Conservation (phyloP, 2,113 vertebrate species). For the Hucho hucho region DNA sequence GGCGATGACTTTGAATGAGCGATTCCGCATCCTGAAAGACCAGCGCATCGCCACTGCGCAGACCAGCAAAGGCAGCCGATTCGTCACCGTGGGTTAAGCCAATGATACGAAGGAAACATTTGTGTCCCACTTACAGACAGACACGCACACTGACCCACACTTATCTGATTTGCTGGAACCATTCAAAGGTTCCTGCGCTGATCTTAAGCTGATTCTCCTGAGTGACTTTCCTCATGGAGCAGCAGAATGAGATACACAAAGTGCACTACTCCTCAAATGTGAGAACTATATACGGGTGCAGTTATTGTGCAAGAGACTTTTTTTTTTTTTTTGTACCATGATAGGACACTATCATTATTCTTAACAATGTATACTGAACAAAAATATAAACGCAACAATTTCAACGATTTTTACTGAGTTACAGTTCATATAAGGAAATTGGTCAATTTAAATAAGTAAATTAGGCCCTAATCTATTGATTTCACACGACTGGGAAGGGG, state of each 20-base stretch:
- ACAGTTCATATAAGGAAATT: too few species aligned
- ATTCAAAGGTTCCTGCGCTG: constrained; percentile 1
- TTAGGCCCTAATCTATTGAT: too few species aligned
- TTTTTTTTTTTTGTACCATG: constrained; percentile 4
- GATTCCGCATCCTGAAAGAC: constrained; percentile 93
- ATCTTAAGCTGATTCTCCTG: constrained; percentile 4
- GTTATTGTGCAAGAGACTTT: constrained; percentile 11
- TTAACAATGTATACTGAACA: not conserved
- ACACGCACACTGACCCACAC: constrained; percentile 12
- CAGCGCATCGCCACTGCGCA: constrained; percentile 75
- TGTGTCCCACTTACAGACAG: constrained; percentile 14
- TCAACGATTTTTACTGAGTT: too few species aligned
- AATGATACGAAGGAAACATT: constrained; percentile 18
- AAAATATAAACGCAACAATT: too few species aligned
- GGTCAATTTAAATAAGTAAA: too few species aligned
- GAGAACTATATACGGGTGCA: constrained; percentile 1
- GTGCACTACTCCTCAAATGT: constrained; percentile 8
- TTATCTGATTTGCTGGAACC: too few species aligned
- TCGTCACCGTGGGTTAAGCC: constrained; percentile 90
- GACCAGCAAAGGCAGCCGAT: constrained; percentile 82
- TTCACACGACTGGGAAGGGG: too few species aligned
- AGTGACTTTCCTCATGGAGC: not conserved
- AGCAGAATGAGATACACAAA: not conserved
- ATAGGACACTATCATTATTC: not conserved
- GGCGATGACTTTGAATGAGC: constrained; percentile 90